phyloP scores from a whole-genome alignment of 2,888 invertebrate species.

The Serrognathus titanus region DNA sequence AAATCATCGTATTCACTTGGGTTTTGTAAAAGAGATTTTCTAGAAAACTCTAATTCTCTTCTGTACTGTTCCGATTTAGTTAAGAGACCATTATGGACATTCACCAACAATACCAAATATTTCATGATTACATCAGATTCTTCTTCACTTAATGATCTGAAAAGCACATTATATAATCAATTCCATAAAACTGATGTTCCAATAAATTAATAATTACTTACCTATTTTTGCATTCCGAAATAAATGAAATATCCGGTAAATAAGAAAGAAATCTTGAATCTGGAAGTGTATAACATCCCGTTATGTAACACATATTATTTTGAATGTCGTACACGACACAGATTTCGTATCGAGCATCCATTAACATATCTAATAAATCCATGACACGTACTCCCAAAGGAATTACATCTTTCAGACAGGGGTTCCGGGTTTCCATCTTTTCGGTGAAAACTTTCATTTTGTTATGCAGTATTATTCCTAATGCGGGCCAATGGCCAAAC shows the following conservation, averaged over 20 bases:
- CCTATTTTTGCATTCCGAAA: constrained; percentile 15
- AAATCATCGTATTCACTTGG: constrained; percentile 5
- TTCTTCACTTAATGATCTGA: not conserved
- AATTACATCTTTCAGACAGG: constrained; percentile 11
- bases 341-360: constrained; percentile 14
- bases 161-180: no score
- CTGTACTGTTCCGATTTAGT: constrained; percentile 18
- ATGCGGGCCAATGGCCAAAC: constrained; percentile 15
- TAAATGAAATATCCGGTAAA: constrained; percentile 16
- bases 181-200: no score
- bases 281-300: constrained; percentile 12
- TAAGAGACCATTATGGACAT: constrained; percentile 16
- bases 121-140: constrained; percentile 17
- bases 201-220: no score
- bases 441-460: constrained; percentile 13
- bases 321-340: constrained; percentile 16
- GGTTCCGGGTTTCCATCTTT: constrained; percentile 14
- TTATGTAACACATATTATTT: constrained; percentile 14
- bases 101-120: constrained; percentile 14
- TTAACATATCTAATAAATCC: constrained; percentile 14
- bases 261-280: constrained; percentile 17
- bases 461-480: constrained; percentile 15
- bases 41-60: constrained; percentile 17
- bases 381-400: constrained; percentile 12
- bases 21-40: constrained; percentile 6